Conservation (phyloP, 2,113 vertebrate genomes). For the Cygnus atratus region DNA sequence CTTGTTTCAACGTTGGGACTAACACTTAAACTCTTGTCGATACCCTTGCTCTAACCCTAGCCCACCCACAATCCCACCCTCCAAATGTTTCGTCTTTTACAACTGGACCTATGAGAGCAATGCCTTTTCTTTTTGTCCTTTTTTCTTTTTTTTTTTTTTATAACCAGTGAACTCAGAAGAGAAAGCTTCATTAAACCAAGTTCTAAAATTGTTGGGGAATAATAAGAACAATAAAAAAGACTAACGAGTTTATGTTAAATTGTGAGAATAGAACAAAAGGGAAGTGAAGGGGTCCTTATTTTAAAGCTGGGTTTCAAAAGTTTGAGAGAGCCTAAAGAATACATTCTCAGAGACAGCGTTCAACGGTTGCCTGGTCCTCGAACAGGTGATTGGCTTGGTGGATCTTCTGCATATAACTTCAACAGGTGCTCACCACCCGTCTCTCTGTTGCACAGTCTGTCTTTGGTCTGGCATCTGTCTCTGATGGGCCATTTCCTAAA, state of each 20-base stretch:
- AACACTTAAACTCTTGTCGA: slow-evolving; percentile 79
- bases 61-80: slow-evolving; percentile 78
- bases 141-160: slow-evolving; percentile 67
- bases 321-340: slow-evolving; percentile 89
- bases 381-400: slow-evolving; percentile 82
- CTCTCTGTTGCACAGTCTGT: slow-evolving; percentile 81
- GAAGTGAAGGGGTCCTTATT: slow-evolving; percentile 83
- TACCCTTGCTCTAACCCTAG: slow-evolving; percentile 81
- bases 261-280: slow-evolving; percentile 88
- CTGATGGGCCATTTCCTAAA: slow-evolving; percentile 80
- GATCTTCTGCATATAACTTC: slow-evolving; percentile 80
- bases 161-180: slow-evolving; percentile 82
- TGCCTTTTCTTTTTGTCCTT: slow-evolving; percentile 79
- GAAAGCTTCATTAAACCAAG: slow-evolving; percentile 88
- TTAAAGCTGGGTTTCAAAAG: slow-evolving; percentile 89
- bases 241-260: slow-evolving; percentile 81
- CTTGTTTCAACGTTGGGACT: slow-evolving; percentile 85
- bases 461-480: slow-evolving; percentile 88
- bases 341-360: slow-evolving; percentile 91
- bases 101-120: slow-evolving; percentile 84
- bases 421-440: slow-evolving; percentile 76
- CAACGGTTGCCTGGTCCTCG: slow-evolving; percentile 85
- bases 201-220: slow-evolving; percentile 80
- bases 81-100: slow-evolving; percentile 69
- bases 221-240: slow-evolving; percentile 78